Percentiles rank a stretch among this genome's conserved stretches.
These are phyloP conservation scores for Pogonomyrmex barbatus DNA, from an alignment of 1,140 invertebrate species.

Conservation along the genomic window DNA sequence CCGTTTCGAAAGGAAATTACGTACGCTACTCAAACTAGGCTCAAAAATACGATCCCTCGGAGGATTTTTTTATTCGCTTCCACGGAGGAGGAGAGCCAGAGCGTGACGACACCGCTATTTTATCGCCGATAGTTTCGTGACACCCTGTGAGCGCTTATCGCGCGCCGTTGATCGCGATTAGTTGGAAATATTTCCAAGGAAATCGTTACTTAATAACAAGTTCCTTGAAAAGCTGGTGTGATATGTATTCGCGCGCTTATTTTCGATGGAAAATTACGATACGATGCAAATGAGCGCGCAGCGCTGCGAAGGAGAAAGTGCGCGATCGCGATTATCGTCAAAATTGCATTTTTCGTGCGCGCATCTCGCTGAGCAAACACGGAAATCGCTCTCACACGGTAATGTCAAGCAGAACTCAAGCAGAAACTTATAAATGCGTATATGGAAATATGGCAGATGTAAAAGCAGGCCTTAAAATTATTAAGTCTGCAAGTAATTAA, in stretches of 20 bases:
- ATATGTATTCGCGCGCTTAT: constrained; percentile 50
- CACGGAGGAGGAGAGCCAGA: background rate
- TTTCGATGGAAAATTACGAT: constrained; percentile 58
- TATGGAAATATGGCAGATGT: background rate
- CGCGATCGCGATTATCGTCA: constrained; percentile 50
- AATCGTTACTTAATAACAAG: constrained; percentile 47
- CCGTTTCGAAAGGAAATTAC: constrained; percentile 53
- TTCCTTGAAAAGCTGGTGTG: constrained; percentile 34
- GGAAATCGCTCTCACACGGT: constrained; percentile 1
- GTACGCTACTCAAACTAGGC: constrained; percentile 19
- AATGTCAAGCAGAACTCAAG: background rate
- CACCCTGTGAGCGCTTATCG: constrained; percentile 29
- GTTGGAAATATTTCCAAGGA: constrained; percentile 41
- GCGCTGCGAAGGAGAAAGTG: constrained; percentile 46
- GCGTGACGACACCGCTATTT: background rate
- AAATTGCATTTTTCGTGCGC: constrained; percentile 54
- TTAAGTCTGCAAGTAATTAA: background rate
- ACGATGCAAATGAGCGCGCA: constrained; percentile 49
- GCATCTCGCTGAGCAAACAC: constrained; percentile 26
- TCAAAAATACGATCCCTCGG: constrained; percentile 30
- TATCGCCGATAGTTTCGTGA: constrained; percentile 3
- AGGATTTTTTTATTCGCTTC: background rate
- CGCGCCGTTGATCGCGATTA: constrained; percentile 24
- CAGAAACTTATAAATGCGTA: constrained; percentile 2
- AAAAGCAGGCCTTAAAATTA: background rate